Evolutionary conservation across 2,888 invertebrate species (phyloP), one percentile per base, ranked within the genome.

Genomic region (Lamellibrachia columna): DNA sequence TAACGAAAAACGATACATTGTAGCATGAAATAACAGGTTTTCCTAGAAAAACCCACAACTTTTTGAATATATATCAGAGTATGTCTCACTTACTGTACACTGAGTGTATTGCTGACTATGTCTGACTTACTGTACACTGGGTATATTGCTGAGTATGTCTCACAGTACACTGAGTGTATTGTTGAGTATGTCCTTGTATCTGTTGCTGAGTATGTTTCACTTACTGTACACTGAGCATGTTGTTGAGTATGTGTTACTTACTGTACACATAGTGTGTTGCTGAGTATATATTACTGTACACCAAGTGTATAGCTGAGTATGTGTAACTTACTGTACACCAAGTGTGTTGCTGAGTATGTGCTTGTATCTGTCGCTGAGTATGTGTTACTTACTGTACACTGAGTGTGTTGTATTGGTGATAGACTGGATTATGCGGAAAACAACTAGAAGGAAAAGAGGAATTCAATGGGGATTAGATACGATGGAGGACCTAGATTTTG

Each of bases 171-270:
- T 95, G 97, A 97, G 75, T 22, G 75, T 75, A 22, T 22, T 75
- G 1, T n/a, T 75, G 75, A 22, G 75, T 75, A 75, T n/a, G 4
- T 52, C 11, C 90, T 75, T 75, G 11, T 22, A 11, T 22, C 90
- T 75, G n/a, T n/a, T 22, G 90, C n/a, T 53, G 9, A 52, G 40
- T 91, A 11, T 22, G 40, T 15, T 55, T 7, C 52, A 95, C 97
- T 97, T 95, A 97, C 97, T 97, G 96, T 52, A 97, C 96, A 91
- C 97, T 97, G 75, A 98, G 96, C 95, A 97, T 97, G 95, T 97
- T 97, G 7, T n/a, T 75, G 75, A 22, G 22, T 75, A 40, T n/a
- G 22, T 52, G n/a, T 11, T 52, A 95, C 97, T 97, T 96, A 97
- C 97, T 97, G 96, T 52, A 97, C 96, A 91, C 97, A 97, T 75